These are phyloP conservation scores for Drosophila ananassae DNA, from an alignment of 1,140 invertebrate species.

Conservation along the genomic window DNA sequence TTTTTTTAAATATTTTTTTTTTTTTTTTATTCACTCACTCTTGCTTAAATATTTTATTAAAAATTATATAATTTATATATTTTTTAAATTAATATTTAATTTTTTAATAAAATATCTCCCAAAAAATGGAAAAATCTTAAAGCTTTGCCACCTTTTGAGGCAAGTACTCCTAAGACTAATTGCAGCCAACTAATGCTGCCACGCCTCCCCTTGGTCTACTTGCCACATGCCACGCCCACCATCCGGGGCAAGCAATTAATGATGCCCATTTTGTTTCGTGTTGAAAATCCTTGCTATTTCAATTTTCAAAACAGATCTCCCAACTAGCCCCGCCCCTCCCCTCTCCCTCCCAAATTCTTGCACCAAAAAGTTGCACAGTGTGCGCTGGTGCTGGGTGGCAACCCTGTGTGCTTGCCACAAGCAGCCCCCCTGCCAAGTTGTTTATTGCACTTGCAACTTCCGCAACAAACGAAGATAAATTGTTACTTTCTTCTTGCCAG, in stretches of 20 bases:
- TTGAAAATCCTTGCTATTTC: conserved; percentile 67
- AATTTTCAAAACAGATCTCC: conserved; percentile 19
- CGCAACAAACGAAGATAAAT: conserved; percentile 78
- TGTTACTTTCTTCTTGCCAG: conserved; percentile 45
- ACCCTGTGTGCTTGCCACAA: conserved; percentile 20
- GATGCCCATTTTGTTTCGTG: conserved; percentile 51
- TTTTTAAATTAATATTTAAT: too few relatives aligned
- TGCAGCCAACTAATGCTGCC: conserved; percentile 26
- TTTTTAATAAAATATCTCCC: too few relatives aligned
- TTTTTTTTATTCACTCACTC: not conserved
- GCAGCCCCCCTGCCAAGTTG: conserved; percentile 53
- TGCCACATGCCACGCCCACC: conserved; percentile 4
- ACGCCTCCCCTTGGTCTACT: not conserved
- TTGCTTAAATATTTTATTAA: too few relatives aligned
- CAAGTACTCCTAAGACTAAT: conserved; percentile 23
- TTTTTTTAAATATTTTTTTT: not conserved
- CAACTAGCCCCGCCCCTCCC: too few relatives aligned
- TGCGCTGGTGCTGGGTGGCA: conserved; percentile 22
- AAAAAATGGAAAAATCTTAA: too few relatives aligned
- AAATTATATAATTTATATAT: too few relatives aligned
- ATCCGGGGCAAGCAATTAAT: conserved; percentile 55
- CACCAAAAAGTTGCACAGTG: conserved; percentile 50
- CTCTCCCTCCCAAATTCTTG: conserved; percentile 18
- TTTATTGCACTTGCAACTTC: conserved; percentile 76
- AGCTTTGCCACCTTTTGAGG: not conserved